Base-by-base conservation (phyloP, 2,113 vertebrate genomes). In the Plecotus auritus region DNA sequence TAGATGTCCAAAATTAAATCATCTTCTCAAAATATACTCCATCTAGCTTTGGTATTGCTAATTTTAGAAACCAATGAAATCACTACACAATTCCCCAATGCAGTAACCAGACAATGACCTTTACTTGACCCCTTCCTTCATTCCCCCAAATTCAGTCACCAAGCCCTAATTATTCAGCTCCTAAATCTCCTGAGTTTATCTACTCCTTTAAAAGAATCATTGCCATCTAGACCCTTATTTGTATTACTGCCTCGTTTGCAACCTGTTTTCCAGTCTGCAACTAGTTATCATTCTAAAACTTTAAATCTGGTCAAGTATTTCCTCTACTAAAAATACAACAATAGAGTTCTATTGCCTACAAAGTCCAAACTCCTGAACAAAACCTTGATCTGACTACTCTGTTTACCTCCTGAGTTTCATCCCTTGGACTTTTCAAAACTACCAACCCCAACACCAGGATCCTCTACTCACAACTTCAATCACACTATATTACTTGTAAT, bases 31-130 rank as follows among this genome's bases (percentile, higher is more conserved):
- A 83, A 86, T 45, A 93, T 20, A 32, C n/a, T 73, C 64, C 18
- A 30, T 9, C 77, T 72, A 49, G 1, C 8, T 89, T 37, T 90
- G 28, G 9, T 45, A 73, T 56, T 77, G 47, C 30, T 92, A 83
- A 82, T 37, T 87, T 92, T 51, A 94, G 72, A 89, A 85, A 49
- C 47, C 54, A 93, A 20, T 76, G 54, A 80, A 70, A 88, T 80
- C 22, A 77, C 23, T 59, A 73, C 28, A 77, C 22, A 77, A 13
- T 0, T 40, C 14, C 45, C 49, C 26, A 30, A 64, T 26, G 18
- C 47, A 90, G 67, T 74, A 66, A 94, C 59, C 16, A 78, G 1
- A 9, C 32, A 69, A 0, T 67, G 45, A 51, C 28, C 40, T 93
- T 83, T 42, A 49, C 51, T 83, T 81, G 56, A 69, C 72, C 18